Percentiles rank a stretch among this genome's conserved stretches.
Evolutionary conservation across 2,113 vertebrate genomes (phyloP).

Genomic region (Tricholaema leucomelas): DNA sequence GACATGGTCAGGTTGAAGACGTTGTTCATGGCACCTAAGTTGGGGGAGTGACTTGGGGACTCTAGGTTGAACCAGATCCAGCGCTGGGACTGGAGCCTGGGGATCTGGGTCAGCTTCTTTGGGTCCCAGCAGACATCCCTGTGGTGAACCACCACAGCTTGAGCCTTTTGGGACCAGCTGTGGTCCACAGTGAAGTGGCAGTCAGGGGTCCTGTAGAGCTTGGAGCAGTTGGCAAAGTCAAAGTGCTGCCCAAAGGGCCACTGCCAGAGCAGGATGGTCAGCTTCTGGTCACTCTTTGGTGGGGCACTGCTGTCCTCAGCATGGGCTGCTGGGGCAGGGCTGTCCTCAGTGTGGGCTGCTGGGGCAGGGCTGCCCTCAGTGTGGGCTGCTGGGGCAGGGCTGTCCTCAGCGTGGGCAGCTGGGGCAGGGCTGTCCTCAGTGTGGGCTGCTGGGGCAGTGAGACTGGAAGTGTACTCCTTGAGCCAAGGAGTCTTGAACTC

Average conservation of each 20-base stretch:
- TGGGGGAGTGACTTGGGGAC: not conserved
- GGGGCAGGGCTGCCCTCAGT: too few relatives aligned
- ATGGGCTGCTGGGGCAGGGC: rapidly evolving
- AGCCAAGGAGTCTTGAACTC: not conserved
- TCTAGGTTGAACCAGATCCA: slow-evolving; percentile 72
- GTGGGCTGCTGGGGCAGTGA: rapidly evolving
- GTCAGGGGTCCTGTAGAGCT: not conserved
- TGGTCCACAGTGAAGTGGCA: not conserved
- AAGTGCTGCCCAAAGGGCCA: not conserved
- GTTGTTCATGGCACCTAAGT: slow-evolving; percentile 5
- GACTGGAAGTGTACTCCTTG: rapidly evolving
- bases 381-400: rapidly evolving
- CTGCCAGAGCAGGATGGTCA: slow-evolving; percentile 52
- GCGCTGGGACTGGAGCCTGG: not conserved
- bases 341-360: rapidly evolving
- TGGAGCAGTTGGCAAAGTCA: not conserved
- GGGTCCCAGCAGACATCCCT: not conserved
- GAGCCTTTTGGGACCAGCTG: not conserved
- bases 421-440: rapidly evolving
- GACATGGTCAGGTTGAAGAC: slow-evolving; percentile 69
- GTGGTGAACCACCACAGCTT: slow-evolving; percentile 45
- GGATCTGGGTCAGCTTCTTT: not conserved
- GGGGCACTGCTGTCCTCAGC: rapidly evolving
- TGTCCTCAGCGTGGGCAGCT: rapidly evolving
- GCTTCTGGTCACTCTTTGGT: rapidly evolving